These are phyloP conservation scores for Pseudomyrmex pallidus DNA, from an alignment of 1,140 invertebrate species.

Conservation along the genomic window DNA sequence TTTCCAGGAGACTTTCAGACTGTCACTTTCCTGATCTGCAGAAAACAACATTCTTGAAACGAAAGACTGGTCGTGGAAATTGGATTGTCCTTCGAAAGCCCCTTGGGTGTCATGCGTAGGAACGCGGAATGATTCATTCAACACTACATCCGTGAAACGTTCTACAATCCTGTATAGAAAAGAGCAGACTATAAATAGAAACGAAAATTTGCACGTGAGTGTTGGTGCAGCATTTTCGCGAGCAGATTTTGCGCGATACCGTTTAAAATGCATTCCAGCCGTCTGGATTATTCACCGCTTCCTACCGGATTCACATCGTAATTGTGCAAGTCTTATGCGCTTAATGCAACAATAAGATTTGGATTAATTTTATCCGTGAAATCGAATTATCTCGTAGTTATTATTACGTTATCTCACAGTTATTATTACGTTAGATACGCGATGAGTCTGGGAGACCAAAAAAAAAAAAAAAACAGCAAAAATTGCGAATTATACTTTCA, in stretches of 20 bases:
- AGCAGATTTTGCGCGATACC: slow-evolving; percentile 20
- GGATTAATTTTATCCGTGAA: slow-evolving; percentile 3
- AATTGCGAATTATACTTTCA: slow-evolving; percentile 1
- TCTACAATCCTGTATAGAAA: slow-evolving; percentile 5
- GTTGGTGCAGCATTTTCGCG: slow-evolving; percentile 17
- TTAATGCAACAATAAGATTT: slow-evolving; percentile 18
- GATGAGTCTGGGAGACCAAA: neutral
- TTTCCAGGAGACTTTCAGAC: slow-evolving; percentile 46
- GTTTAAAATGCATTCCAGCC: slow-evolving; percentile 34
- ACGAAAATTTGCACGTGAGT: slow-evolving; percentile 34
- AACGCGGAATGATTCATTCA: slow-evolving; percentile 67
- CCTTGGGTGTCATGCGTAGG: slow-evolving; percentile 64
- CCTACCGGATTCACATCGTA: slow-evolving; percentile 13
- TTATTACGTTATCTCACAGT: slow-evolving; percentile 3
- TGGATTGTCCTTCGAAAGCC: slow-evolving; percentile 71
- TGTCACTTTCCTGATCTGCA: slow-evolving; percentile 44
- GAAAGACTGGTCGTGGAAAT: slow-evolving; percentile 66
- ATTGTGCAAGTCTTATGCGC: slow-evolving; percentile 20
- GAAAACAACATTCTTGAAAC: slow-evolving; percentile 65
- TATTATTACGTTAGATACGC: slow-evolving; percentile 19
- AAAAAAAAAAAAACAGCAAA: neutral
- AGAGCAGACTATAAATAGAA: slow-evolving; percentile 43
- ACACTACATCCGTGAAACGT: slow-evolving; percentile 58
- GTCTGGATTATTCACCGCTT: slow-evolving; percentile 31
- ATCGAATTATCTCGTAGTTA: neutral